These are phyloP conservation scores for Bufotes viridis DNA, from an alignment of 2,797 vertebrate species.

Conservation along the genomic window DNA sequence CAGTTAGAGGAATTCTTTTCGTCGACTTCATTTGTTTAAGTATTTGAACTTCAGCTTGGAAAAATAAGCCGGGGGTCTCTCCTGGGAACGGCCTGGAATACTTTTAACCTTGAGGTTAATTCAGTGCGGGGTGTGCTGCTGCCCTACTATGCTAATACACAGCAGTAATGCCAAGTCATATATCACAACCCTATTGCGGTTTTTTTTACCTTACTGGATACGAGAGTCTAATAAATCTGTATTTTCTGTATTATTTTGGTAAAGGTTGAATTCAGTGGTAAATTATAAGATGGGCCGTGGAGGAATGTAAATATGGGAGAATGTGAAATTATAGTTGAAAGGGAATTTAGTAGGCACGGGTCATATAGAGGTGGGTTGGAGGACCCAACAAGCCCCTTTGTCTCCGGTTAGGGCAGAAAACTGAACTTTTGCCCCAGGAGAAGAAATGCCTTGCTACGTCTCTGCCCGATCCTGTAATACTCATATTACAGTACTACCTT, in stretches of 20 bases:
- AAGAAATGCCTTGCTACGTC: too few species aligned
- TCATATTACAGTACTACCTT: too few species aligned
- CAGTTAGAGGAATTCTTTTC: slow-evolving; percentile 44
- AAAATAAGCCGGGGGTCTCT: slow-evolving; percentile 45
- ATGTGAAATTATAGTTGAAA: not conserved
- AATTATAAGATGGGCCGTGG: not conserved
- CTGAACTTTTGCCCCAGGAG: too few species aligned
- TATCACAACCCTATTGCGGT: not conserved
- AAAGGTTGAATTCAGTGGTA: too few species aligned
- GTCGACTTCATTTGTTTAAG: slow-evolving; percentile 36
- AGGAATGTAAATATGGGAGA: not conserved
- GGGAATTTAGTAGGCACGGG: too few species aligned
- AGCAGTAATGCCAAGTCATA: not conserved
- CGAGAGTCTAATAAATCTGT: not conserved
- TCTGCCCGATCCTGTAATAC: too few species aligned
- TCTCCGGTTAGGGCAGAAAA: too few species aligned
- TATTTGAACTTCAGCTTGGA: slow-evolving; percentile 23
- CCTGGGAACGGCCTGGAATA: slow-evolving; percentile 23
- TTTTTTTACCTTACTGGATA: not conserved
- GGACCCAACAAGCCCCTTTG: too few species aligned
- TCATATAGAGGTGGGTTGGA: too few species aligned
- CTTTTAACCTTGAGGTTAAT: slow-evolving; percentile 16
- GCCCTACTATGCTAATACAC: not conserved
- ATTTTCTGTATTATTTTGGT: not conserved
- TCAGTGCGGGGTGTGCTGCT: not conserved